phyloP scores from a whole-genome alignment of 2,888 invertebrate species.

The Protodeltote pygarga region DNA sequence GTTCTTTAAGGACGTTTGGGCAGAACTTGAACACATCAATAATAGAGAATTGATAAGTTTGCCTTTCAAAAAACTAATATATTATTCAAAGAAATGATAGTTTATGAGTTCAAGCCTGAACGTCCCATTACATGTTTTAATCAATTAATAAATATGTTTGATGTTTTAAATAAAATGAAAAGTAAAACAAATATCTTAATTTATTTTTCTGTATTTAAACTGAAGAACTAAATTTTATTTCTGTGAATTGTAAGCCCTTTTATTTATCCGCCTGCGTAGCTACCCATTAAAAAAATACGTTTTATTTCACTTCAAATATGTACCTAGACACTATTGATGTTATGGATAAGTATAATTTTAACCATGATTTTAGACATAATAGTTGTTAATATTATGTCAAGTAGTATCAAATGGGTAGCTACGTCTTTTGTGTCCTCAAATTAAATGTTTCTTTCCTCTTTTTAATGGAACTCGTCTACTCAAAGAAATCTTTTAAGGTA shows the following conservation, averaged over 20 bases:
- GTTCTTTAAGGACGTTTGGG: conserved; percentile 7
- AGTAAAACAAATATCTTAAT: not conserved
- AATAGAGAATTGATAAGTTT: too few relatives aligned
- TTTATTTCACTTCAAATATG: too few relatives aligned
- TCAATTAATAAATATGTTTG: conserved; percentile 29
- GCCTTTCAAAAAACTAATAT: not conserved
- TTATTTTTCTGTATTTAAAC: conserved; percentile 17
- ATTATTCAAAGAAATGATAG: conserved; percentile 1
- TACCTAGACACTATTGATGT: too few relatives aligned
- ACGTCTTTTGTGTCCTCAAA: conserved; percentile 47
- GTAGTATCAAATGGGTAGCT: conserved; percentile 37
- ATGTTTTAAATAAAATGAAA: conserved; percentile 12
- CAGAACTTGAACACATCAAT: conserved; percentile 19
- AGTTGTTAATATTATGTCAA: not conserved
- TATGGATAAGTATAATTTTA: too few relatives aligned
- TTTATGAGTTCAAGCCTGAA: conserved; percentile 19
- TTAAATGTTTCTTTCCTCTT: conserved; percentile 77
- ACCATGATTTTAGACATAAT: not conserved
- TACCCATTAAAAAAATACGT: conserved; percentile 24
- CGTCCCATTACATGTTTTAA: conserved; percentile 1
- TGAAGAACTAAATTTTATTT: conserved; percentile 17
- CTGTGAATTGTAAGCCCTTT: conserved; percentile 22
- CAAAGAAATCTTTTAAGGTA: conserved; percentile 86
- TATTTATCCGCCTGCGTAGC: conserved; percentile 31
- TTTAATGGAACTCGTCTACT: conserved; percentile 81